These are phyloP conservation scores for Malthinus seriepunctatus DNA, from an alignment of 2,888 invertebrate species.

Conservation along the genomic window DNA sequence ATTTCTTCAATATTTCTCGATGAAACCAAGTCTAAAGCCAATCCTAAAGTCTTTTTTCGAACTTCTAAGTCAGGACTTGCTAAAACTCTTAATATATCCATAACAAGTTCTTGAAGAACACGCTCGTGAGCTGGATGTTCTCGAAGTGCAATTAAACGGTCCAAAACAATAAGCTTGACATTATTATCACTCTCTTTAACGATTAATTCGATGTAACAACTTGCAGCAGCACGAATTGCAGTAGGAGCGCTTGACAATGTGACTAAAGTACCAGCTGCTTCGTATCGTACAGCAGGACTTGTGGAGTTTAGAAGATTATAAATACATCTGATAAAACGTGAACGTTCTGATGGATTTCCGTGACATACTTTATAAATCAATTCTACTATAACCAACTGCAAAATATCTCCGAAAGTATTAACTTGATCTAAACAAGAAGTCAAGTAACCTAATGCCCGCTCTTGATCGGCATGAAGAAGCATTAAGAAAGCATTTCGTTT, in stretches of 20 bases:
- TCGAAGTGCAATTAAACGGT: conserved; percentile 86
- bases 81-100: conserved; percentile 96
- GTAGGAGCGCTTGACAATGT: conserved; percentile 98
- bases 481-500: conserved; percentile 99
- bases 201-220: conserved; percentile 97
- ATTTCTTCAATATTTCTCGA: conserved; percentile 94
- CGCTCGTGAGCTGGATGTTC: conserved; percentile 83
- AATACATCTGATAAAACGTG: conserved; percentile 97
- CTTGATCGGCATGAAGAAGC: conserved; percentile 97
- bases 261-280: conserved; percentile 97
- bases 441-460: conserved; percentile 88
- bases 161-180: conserved; percentile 97
- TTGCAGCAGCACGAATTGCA: conserved; percentile 85
- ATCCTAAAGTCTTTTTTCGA: conserved; percentile 50
- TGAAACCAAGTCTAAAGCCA: conserved; percentile 87
- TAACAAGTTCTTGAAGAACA: conserved; percentile 87
- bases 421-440: conserved; percentile 94
- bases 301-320: conserved; percentile 95
- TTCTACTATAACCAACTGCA: conserved; percentile 98
- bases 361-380: conserved; percentile 99
- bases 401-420: conserved; percentile 91
- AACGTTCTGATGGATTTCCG: conserved; percentile 92
- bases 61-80: conserved; percentile 95
- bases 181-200: conserved; percentile 99
- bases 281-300: conserved; percentile 96